These are phyloP conservation scores for Myotis yumanensis DNA, from an alignment of 2,113 vertebrate species.

Conservation along the genomic window DNA sequence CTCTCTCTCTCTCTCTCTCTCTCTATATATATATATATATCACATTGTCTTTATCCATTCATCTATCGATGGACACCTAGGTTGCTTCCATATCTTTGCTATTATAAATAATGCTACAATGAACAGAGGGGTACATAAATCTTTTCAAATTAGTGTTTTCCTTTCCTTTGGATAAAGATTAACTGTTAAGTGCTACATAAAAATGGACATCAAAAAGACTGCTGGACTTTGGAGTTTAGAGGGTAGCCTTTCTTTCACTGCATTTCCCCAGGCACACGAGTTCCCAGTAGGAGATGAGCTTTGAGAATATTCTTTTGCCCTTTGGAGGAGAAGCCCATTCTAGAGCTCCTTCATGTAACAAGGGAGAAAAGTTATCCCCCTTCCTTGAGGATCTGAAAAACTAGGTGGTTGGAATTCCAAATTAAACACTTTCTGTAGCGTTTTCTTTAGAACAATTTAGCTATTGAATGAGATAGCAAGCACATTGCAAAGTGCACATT, in stretches of 20 bases:
- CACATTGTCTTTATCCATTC: neutral
- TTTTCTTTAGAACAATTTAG: constrained; percentile 45
- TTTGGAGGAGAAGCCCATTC: neutral
- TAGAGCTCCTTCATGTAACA: neutral
- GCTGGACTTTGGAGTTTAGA: neutral
- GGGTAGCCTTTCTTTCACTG: neutral
- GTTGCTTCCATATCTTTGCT: neutral
- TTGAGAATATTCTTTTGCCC: neutral
- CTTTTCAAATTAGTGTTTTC: neutral
- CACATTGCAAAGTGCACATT: neutral
- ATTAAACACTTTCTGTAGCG: constrained; percentile 8
- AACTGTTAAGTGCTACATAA: neutral
- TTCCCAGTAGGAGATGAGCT: neutral
- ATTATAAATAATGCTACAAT: neutral
- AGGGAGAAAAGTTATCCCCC: neutral
- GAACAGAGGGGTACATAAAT: neutral
- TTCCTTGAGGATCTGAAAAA: constrained; percentile 1
- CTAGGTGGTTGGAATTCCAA: neutral
- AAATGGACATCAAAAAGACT: neutral
- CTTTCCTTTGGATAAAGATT: neutral
- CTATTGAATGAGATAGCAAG: neutral
- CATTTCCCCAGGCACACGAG: neutral
- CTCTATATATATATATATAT: neutral
- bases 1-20: too few relatives aligned
- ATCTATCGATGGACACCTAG: neutral